A percentile compares a stretch with the other conserved stretches of the same genome.
phyloP scores from a whole-genome alignment of 2,113 vertebrate genomes.

The Raja brachyura region DNA sequence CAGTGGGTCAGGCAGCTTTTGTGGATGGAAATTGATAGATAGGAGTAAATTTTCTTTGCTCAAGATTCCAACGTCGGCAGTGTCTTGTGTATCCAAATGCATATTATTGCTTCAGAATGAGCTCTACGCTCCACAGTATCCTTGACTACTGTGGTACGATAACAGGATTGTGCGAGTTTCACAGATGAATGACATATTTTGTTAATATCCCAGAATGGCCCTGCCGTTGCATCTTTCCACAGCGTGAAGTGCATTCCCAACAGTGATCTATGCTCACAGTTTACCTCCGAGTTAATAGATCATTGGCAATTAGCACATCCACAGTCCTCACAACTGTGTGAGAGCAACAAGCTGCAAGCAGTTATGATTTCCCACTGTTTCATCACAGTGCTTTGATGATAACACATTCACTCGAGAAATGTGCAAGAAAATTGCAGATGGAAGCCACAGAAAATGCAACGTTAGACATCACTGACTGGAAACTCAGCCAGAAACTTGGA shows the following conservation, averaged over 20 bases:
- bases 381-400: background rate
- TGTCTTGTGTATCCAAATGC: too few species aligned
- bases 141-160: background rate
- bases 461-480: background rate
- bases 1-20: too few species aligned
- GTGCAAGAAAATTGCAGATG: background rate
- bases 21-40: too few species aligned
- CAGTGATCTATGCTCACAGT: background rate
- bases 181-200: background rate
- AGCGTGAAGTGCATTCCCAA: background rate
- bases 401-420: background rate
- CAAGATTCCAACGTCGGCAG: too few species aligned
- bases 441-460: background rate
- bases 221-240: background rate
- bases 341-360: background rate
- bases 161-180: background rate
- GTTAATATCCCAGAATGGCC: background rate
- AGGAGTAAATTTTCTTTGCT: too few species aligned
- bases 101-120: background rate
- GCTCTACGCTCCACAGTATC: background rate
- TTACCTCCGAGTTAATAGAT: background rate
- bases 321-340: background rate
- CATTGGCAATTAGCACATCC: background rate
- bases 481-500: background rate
- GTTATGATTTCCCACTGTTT: background rate